Conservation (phyloP, 2,797 vertebrate species). For the Netta rufina region DNA sequence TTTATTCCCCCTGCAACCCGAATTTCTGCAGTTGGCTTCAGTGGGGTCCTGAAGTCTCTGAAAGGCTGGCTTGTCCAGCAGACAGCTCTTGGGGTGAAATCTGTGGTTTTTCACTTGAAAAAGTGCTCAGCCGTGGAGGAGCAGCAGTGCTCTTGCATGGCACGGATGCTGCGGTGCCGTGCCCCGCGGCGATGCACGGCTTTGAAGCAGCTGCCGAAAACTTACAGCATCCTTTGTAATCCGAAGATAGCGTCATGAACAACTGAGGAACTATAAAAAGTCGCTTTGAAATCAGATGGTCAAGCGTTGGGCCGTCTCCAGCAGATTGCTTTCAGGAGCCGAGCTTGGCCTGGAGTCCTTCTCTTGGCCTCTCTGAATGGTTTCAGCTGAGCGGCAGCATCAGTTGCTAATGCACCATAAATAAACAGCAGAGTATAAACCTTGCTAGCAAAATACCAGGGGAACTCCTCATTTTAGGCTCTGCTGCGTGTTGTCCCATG, state of each 20-base stretch:
- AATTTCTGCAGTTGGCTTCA: background rate
- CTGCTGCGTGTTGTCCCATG: background rate
- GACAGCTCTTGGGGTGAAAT: accelerated
- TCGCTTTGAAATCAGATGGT: slow-evolving; percentile 40
- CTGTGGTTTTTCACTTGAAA: accelerated
- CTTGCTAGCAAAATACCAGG: slow-evolving; percentile 49
- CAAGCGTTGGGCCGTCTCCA: background rate
- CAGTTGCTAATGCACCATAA: slow-evolving; percentile 50
- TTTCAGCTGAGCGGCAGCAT: slow-evolving; percentile 35
- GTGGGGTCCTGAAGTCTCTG: background rate
- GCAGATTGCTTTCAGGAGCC: slow-evolving; percentile 7
- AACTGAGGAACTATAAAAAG: slow-evolving; percentile 36
- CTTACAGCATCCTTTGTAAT: background rate
- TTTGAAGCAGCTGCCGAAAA: background rate
- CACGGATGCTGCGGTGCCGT: background rate
- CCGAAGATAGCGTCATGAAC: background rate
- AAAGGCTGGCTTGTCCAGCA: accelerated
- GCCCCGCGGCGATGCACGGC: accelerated
- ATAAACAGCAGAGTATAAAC: slow-evolving; percentile 46
- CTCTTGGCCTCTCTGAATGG: slow-evolving; percentile 44
- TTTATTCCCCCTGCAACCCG: background rate
- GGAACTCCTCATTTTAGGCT: slow-evolving; percentile 59
- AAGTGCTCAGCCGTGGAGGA: accelerated
- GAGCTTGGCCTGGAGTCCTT: slow-evolving; percentile 29
- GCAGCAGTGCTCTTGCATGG: background rate